Evolutionary conservation across 2,888 invertebrate species (phyloP).

Genomic region (Tetragnatha montana): DNA sequence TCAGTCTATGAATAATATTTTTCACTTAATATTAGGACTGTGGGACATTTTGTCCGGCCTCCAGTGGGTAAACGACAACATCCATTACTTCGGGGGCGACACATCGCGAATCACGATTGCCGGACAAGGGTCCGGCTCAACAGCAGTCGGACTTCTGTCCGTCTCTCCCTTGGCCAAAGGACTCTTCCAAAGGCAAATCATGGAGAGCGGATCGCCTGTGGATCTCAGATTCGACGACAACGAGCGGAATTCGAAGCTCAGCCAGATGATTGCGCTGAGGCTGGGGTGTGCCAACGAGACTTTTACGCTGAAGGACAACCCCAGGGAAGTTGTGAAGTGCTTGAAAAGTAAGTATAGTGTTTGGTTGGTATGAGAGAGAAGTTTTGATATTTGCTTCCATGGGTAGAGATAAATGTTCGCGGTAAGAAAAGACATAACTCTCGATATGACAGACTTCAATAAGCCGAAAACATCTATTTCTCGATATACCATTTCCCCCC

Average conservation of each 20-base stretch:
- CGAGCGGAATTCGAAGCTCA: not conserved
- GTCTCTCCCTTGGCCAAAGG: not conserved
- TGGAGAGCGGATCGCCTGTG: not conserved
- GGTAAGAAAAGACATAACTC: no score
- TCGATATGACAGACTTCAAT: no score
- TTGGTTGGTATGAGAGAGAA: no score
- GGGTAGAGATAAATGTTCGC: no score
- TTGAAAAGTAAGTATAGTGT: constrained; percentile 15
- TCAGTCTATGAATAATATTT: no score
- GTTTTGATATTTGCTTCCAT: no score
- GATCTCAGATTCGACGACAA: not conserved
- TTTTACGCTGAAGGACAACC: constrained; percentile 8
- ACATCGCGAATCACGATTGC: not conserved
- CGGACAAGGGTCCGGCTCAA: not conserved
- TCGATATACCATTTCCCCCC: no score
- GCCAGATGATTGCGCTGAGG: constrained; percentile 22
- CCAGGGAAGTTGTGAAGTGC: constrained; percentile 7
- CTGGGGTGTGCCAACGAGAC: constrained; percentile 20
- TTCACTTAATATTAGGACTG: no score
- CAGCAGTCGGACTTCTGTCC: not conserved
- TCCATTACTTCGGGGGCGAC: not conserved
- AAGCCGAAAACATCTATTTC: not conserved
- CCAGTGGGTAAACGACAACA: not conserved
- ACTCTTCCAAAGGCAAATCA: not conserved
- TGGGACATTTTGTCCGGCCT: not conserved